These are phyloP conservation scores for Coremacera marginata DNA, from an alignment of 2,888 invertebrate genomes.

Conservation along the genomic window DNA sequence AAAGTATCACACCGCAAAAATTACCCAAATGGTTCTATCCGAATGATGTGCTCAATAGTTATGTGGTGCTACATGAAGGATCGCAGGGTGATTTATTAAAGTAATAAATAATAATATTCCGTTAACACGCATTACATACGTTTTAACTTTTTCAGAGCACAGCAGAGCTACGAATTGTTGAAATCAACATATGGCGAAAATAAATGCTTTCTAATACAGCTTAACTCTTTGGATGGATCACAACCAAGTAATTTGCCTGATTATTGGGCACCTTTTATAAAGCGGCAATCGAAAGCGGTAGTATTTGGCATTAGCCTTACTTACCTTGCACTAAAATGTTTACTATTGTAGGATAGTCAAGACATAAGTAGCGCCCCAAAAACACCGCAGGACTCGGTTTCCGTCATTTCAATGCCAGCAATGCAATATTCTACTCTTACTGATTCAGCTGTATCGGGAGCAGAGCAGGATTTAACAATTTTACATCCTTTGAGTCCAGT, in stretches of 20 bases:
- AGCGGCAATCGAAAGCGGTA: slow-evolving; percentile 72
- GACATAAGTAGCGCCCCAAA: slow-evolving; percentile 73
- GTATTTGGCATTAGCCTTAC: slow-evolving; percentile 39
- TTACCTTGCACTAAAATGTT: not conserved
- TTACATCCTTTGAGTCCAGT: slow-evolving; percentile 83
- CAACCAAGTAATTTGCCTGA: slow-evolving; percentile 78
- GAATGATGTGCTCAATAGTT: slow-evolving; percentile 86
- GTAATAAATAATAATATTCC: slow-evolving; percentile 71
- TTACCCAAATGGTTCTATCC: slow-evolving; percentile 85
- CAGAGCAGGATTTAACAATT: slow-evolving; percentile 65
- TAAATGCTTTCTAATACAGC: slow-evolving; percentile 89
- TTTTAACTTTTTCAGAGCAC: slow-evolving; percentile 75
- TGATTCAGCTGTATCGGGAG: slow-evolving; percentile 49
- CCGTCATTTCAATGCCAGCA: slow-evolving; percentile 64
- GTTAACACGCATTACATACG: not conserved
- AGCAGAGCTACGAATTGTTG: slow-evolving; percentile 84
- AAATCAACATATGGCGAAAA: slow-evolving; percentile 88
- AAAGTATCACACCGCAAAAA: slow-evolving; percentile 80
- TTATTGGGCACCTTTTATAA: slow-evolving; percentile 87
- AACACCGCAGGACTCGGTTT: slow-evolving; percentile 73
- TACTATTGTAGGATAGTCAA: slow-evolving; percentile 54
- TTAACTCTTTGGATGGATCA: slow-evolving; percentile 83
- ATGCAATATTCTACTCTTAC: slow-evolving; percentile 61
- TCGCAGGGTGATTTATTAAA: slow-evolving; percentile 77
- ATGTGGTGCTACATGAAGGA: slow-evolving; percentile 90